Percentiles rank a stretch among this genome's conserved stretches.
Conservation (phyloP, 2,888 invertebrate genomes). For the Seira musarum region DNA sequence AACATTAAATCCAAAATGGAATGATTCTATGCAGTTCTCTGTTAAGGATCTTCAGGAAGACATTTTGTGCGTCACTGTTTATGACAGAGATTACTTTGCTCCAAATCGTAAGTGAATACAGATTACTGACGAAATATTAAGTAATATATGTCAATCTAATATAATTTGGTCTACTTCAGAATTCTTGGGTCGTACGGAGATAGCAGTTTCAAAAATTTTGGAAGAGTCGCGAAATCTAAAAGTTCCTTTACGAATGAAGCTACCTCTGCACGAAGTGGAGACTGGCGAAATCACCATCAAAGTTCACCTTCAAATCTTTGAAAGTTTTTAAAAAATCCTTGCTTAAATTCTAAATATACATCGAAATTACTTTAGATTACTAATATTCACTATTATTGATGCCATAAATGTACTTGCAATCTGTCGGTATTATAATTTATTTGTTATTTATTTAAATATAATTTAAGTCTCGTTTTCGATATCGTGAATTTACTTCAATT, state of each 20-base stretch:
- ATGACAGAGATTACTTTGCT: constrained; percentile 81
- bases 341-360: too few species aligned
- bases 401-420: neutral
- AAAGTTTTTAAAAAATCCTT: constrained; percentile 51
- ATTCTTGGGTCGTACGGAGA: constrained; percentile 81
- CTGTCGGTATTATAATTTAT: constrained; percentile 4
- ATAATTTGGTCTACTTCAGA: too few species aligned
- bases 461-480: too few species aligned
- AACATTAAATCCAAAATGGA: constrained; percentile 80
- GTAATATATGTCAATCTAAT: too few species aligned
- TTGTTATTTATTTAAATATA: too few species aligned
- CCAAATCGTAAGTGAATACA: constrained; percentile 78
- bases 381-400: neutral
- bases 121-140: too few species aligned
- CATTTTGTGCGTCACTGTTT: constrained; percentile 80
- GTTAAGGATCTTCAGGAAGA: constrained; percentile 80
- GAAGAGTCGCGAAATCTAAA: constrained; percentile 75
- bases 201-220: constrained; percentile 79
- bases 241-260: constrained; percentile 79
- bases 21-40: constrained; percentile 84
- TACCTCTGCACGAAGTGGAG: constrained; percentile 80
- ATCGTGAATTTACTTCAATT: too few species aligned
- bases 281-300: constrained; percentile 81
- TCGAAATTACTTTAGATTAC: too few species aligned
- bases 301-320: constrained; percentile 80